Percentiles rank a stretch among this genome's conserved stretches.
These are phyloP conservation scores for Melipona quadrifasciata DNA, from an alignment of 1,140 invertebrate genomes.

Conservation along the genomic window DNA sequence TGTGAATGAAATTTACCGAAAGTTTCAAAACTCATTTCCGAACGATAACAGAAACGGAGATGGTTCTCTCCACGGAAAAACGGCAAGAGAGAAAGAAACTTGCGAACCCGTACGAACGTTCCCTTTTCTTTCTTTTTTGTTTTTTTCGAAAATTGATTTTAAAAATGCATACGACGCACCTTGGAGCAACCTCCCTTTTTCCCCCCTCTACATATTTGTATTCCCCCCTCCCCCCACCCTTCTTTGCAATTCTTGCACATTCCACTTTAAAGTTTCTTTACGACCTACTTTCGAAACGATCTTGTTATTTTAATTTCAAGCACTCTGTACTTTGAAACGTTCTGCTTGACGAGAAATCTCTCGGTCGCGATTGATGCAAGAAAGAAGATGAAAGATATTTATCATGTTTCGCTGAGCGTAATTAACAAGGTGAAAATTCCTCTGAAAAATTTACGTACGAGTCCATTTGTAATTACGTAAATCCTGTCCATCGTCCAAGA, in stretches of 20 bases:
- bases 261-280: neutral
- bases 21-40: constrained; percentile 21
- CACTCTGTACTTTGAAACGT: neutral
- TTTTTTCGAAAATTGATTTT: constrained; percentile 36
- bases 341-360: neutral
- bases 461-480: neutral
- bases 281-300: neutral
- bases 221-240: no score
- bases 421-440: neutral
- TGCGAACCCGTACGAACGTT: neutral
- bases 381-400: no score
- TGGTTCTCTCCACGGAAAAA: neutral
- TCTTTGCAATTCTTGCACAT: no score
- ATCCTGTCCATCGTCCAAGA: neutral
- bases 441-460: no score
- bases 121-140: neutral
- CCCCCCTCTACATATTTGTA: neutral
- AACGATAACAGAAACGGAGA: constrained; percentile 33
- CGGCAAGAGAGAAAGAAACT: neutral
- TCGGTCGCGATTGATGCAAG: neutral
- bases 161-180: neutral
- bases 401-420: neutral
- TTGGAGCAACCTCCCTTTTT: neutral
- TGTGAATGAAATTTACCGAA: constrained; percentile 22
- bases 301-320: neutral